Evolutionary conservation across 2,888 invertebrate species (phyloP).

Genomic region (Colostygia pectinataria): DNA sequence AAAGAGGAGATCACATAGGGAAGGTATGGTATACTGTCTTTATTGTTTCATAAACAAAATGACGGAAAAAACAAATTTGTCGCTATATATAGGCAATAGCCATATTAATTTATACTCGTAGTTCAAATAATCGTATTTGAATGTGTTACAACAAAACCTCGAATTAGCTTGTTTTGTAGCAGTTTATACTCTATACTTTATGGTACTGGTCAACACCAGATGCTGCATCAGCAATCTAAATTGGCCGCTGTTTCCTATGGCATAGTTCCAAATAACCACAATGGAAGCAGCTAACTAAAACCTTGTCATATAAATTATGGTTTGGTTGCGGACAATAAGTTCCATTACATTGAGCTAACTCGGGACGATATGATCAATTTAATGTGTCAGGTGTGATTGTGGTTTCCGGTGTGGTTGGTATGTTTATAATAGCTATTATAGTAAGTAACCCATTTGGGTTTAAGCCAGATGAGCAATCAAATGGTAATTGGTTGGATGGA

Average conservation of each 20-base stretch:
- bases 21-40: no score
- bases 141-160: no score
- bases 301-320: conserved; percentile 64
- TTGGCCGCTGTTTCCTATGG: conserved; percentile 54
- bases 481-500: not conserved
- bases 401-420: conserved; percentile 1
- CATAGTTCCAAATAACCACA: conserved; percentile 66
- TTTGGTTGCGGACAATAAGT: conserved; percentile 57
- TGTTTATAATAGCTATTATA: not conserved
- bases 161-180: not conserved
- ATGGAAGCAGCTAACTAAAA: conserved; percentile 43
- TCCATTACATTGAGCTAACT: conserved; percentile 62
- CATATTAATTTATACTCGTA: no score
- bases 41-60: no score
- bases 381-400: conserved; percentile 5
- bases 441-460: not conserved
- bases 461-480: not conserved
- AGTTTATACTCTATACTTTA: conserved; percentile 4
- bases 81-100: no score
- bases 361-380: conserved; percentile 30
- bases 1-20: no score
- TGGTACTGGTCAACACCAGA: conserved; percentile 34
- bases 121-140: no score
- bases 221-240: conserved; percentile 41
- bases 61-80: no score